phyloP scores from a whole-genome alignment of 2,113 vertebrate species.

The Prietella phreatophila region DNA sequence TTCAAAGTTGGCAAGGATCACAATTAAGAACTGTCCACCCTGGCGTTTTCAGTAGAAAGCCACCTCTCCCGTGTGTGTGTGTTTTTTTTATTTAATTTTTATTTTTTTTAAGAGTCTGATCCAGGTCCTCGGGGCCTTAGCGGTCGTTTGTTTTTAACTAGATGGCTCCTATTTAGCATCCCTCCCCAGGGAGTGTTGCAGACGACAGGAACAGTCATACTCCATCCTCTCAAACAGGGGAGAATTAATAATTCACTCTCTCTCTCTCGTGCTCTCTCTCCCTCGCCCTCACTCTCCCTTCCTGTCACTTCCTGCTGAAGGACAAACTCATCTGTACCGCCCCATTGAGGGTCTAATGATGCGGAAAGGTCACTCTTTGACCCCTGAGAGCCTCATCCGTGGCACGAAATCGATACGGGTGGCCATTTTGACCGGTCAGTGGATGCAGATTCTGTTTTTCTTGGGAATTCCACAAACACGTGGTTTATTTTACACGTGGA shows the following conservation, averaged over 20 bases:
- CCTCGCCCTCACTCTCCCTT: not conserved
- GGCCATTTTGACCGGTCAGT: not conserved
- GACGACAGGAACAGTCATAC: slow-evolving; percentile 48
- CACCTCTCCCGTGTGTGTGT: not conserved
- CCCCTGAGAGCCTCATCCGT: slow-evolving; percentile 30
- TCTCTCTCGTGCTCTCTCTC: not conserved
- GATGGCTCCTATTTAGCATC: slow-evolving; percentile 49
- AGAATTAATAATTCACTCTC: slow-evolving; percentile 52
- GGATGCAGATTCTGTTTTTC: slow-evolving; percentile 12
- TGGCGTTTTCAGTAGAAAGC: not conserved
- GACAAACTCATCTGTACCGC: slow-evolving; percentile 50
- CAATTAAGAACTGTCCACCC: slow-evolving; percentile 7
- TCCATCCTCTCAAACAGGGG: slow-evolving; percentile 43
- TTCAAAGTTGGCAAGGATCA: slow-evolving; percentile 6
- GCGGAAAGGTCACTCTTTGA: slow-evolving; percentile 46
- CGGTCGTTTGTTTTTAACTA: slow-evolving; percentile 49
- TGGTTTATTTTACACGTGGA: not conserved
- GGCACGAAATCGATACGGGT: not conserved
- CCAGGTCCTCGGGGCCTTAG: slow-evolving; percentile 44
- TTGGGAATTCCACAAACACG: not conserved
- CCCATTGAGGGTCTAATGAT: slow-evolving; percentile 51
- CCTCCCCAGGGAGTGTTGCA: slow-evolving; percentile 31
- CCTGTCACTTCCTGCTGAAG: slow-evolving; percentile 27
- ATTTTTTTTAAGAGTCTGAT: slow-evolving; percentile 37
- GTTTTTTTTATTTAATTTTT: not conserved